Percentiles rank a stretch among this genome's conserved stretches.
These are phyloP conservation scores for Colletes latitarsis DNA, from an alignment of 1,140 invertebrate species.

Conservation along the genomic window DNA sequence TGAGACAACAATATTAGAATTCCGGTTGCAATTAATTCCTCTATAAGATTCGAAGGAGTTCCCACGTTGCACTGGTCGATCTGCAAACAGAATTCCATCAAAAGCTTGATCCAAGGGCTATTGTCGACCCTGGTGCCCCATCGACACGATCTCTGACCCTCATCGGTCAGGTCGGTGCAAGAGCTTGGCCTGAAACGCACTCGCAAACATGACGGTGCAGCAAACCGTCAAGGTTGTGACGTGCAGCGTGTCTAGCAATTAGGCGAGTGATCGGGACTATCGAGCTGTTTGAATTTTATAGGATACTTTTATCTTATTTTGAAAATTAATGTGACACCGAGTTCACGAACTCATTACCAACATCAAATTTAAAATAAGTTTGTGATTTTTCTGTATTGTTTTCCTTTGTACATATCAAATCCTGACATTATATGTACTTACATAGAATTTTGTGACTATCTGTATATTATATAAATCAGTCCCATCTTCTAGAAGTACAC, in stretches of 20 bases:
- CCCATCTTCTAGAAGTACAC: too few relatives aligned
- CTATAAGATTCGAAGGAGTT: background rate
- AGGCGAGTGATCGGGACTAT: background rate
- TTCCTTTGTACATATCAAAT: too few relatives aligned
- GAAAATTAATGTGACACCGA: too few relatives aligned
- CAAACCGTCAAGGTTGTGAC: background rate
- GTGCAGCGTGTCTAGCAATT: background rate
- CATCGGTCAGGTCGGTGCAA: conserved; percentile 42
- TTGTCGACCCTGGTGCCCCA: conserved; percentile 37
- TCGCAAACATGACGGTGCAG: background rate
- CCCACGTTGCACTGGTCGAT: conserved; percentile 56
- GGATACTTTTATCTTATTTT: too few relatives aligned
- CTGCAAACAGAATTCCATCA: conserved; percentile 63
- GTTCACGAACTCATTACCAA: too few relatives aligned
- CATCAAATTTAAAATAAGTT: too few relatives aligned
- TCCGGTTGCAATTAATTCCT: background rate
- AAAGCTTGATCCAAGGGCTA: conserved; percentile 54
- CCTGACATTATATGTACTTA: too few relatives aligned
- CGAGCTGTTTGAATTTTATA: background rate
- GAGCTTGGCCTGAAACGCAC: background rate
- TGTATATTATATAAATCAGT: too few relatives aligned
- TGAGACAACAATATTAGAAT: background rate
- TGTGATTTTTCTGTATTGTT: too few relatives aligned
- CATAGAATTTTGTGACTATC: too few relatives aligned
- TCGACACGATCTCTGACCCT: conserved; percentile 61